These are phyloP conservation scores for Tyrophagus putrescentiae DNA, from an alignment of 1,140 invertebrate species.

Conservation along the genomic window DNA sequence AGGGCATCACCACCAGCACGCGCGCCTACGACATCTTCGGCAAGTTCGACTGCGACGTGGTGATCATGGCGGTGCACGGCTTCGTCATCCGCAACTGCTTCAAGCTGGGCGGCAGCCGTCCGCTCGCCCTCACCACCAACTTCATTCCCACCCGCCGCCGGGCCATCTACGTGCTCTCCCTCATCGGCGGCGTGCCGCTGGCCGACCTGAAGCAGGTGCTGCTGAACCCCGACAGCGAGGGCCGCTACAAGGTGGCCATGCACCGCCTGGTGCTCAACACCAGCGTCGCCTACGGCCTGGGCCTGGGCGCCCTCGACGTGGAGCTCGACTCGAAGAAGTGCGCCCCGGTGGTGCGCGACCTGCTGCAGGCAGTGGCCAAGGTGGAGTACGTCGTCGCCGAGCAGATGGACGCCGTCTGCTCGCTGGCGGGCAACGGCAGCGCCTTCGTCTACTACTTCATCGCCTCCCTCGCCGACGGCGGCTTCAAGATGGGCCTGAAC, in stretches of 20 bases:
- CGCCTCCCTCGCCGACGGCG: constrained; percentile 42
- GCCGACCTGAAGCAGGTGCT: constrained; percentile 18
- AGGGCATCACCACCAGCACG: constrained; percentile 17
- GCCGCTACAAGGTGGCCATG: constrained; percentile 21
- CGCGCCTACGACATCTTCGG: constrained; percentile 22
- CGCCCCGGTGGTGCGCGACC: not conserved
- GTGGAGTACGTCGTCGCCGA: constrained; percentile 20
- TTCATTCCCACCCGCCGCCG: constrained; percentile 13
- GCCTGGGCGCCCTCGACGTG: constrained; percentile 21
- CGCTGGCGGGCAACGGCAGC: constrained; percentile 17
- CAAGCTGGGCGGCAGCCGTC: constrained; percentile 17
- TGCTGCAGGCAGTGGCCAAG: constrained; percentile 9
- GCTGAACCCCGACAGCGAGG: constrained; percentile 21
- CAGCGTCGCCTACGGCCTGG: constrained; percentile 19
- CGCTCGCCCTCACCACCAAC: constrained; percentile 14
- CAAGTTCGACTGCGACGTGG: constrained; percentile 18
- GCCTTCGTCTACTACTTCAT: constrained; percentile 23
- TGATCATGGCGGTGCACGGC: constrained; percentile 21
- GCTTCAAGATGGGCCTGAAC: constrained; percentile 45
- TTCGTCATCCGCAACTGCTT: constrained; percentile 13
- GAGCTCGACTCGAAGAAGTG: constrained; percentile 23
- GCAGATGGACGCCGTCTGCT: constrained; percentile 24
- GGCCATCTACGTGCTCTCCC: constrained; percentile 12
- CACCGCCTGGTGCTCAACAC: constrained; percentile 23
- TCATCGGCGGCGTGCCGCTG: constrained; percentile 18